Conservation (phyloP, 2,888 invertebrate genomes). For the Megalurothrips usitatus region DNA sequence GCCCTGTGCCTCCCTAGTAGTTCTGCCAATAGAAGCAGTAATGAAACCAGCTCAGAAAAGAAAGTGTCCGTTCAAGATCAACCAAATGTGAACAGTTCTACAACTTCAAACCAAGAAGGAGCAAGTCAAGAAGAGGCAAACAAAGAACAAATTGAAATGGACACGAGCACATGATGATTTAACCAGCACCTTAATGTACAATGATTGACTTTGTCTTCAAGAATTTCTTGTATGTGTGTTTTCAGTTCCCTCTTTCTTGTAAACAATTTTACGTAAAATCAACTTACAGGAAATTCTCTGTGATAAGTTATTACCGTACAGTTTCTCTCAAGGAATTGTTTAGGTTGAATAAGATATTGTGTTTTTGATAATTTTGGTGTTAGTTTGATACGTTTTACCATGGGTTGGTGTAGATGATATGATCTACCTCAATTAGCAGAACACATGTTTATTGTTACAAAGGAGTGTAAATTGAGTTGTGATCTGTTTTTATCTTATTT, state of each 20-base stretch:
- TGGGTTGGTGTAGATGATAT: too few relatives aligned
- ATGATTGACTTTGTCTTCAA: neutral
- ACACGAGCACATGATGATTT: neutral
- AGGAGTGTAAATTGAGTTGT: too few relatives aligned
- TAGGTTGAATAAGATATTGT: neutral
- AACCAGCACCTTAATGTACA: neutral
- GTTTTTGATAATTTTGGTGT: neutral
- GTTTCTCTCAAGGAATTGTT: too few relatives aligned
- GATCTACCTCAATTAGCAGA: too few relatives aligned
- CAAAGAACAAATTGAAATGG: neutral
- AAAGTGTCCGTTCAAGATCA: neutral
- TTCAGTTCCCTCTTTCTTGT: neutral
- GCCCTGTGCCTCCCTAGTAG: neutral
- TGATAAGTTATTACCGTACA: constrained; percentile 15
- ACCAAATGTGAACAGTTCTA: neutral
- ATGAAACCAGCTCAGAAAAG: neutral
- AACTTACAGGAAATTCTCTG: neutral
- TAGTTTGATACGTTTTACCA: neutral
- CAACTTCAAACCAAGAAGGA: too few relatives aligned
- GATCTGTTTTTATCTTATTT: too few relatives aligned
- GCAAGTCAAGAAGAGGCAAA: neutral
- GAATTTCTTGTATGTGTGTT: neutral
- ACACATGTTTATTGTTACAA: too few relatives aligned
- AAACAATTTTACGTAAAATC: neutral
- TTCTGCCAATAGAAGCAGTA: neutral